Percentiles rank a stretch among this genome's conserved stretches.
Conservation (phyloP, 2,888 invertebrate genomes). For the Synergus umbraculus region DNA sequence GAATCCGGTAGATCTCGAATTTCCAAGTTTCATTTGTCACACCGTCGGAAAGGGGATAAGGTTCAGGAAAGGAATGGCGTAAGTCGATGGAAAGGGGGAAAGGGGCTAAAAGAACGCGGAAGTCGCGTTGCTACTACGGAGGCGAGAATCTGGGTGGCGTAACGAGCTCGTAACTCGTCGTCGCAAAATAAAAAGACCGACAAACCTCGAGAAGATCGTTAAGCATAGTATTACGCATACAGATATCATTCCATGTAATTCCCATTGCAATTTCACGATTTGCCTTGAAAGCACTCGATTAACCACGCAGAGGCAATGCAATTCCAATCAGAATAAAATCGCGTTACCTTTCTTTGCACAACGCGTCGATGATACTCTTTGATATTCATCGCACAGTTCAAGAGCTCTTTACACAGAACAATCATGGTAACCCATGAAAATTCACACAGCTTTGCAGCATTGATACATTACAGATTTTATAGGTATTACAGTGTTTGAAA, state of each 20-base stretch:
- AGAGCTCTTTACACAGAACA: neutral
- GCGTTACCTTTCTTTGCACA: neutral
- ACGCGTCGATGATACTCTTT: neutral
- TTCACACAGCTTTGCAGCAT: neutral
- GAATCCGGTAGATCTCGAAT: constrained; percentile 37
- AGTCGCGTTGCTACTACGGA: constrained; percentile 47
- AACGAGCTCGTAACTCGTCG: constrained; percentile 48
- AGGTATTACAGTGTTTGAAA: neutral
- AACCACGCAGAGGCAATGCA: neutral
- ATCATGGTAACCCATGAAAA: neutral
- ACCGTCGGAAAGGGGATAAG: constrained; percentile 28
- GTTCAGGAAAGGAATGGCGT: constrained; percentile 36
- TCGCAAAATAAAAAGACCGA: constrained; percentile 46
- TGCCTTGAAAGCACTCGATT: constrained; percentile 27
- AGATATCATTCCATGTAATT: constrained; percentile 16
- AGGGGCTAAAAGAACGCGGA: constrained; percentile 48
- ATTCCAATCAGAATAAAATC: constrained; percentile 20
- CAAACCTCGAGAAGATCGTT: constrained; percentile 34
- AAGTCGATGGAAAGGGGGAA: constrained; percentile 35
- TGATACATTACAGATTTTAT: neutral
- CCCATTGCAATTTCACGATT: constrained; percentile 8
- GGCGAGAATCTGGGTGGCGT: constrained; percentile 50
- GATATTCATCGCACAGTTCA: neutral
- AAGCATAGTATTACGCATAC: constrained; percentile 10
- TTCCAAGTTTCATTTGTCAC: constrained; percentile 41